phyloP scores from a whole-genome alignment of 2,113 vertebrate species.

The Mionectes macconnelli region DNA sequence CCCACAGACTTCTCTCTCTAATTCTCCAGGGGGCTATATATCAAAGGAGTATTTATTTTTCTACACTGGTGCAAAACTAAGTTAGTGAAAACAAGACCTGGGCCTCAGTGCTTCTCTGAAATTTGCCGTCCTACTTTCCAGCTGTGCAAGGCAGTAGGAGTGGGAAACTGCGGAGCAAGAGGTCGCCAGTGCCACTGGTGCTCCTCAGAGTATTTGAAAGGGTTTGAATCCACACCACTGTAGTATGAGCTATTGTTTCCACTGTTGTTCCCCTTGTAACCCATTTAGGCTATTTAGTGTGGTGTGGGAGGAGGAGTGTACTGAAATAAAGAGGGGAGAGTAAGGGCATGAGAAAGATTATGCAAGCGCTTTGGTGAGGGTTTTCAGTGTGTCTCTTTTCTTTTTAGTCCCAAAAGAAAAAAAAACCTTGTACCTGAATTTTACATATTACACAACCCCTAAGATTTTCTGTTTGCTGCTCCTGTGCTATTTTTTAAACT shows the following conservation, averaged over 20 bases:
- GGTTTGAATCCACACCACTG: neutral
- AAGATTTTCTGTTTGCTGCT: neutral
- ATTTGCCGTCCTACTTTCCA: neutral
- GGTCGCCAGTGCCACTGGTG: neutral
- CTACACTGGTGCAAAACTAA: neutral
- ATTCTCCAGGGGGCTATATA: neutral
- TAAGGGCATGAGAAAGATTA: conserved; percentile 51
- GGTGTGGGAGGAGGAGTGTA: conserved; percentile 2
- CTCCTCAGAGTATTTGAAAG: neutral
- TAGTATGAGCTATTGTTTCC: conserved; percentile 28
- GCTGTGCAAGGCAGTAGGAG: conserved; percentile 24
- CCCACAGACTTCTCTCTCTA: neutral
- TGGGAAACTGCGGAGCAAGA: conserved; percentile 30
- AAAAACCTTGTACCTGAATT: neutral
- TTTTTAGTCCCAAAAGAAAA: neutral
- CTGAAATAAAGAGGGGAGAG: neutral
- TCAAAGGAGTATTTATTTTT: neutral
- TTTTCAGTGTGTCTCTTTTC: neutral
- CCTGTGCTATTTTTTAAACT: neutral
- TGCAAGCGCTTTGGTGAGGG: neutral
- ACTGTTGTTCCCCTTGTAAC: neutral
- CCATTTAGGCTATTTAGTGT: neutral
- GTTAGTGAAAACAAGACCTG: neutral
- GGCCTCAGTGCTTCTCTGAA: neutral
- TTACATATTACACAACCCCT: neutral